Base-by-base conservation (phyloP, 1,140 invertebrate species). In the Trichonephila clavata region DNA sequence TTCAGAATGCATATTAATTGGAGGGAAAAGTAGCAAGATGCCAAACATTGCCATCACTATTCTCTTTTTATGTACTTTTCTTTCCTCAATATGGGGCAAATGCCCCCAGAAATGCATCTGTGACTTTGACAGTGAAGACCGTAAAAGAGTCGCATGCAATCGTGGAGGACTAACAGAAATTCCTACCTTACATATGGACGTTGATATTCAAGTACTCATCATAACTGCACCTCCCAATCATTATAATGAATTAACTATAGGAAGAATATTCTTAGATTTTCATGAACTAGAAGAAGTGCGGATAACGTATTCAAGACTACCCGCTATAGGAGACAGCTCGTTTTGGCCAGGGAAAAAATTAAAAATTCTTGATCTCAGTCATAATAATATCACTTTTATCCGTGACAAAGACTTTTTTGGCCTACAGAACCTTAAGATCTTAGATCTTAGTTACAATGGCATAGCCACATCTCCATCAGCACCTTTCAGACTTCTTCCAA, bases 361-460 rank as follows among this genome's bases (percentile, higher is more conserved):
- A 57, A 96, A 96, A 94, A 95, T 97, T 57, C 96, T 98, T 65
- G 97, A 98, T 95, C 96, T 98, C 16, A 97, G 97, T 0, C 96
- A 97, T 94, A 98, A 98, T 95, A 98, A 98, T 94, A 97, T 98
- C 83, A 97, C 97, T 16, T 96, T 97, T 94, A 96, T 98, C 7
- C 93, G 95, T 24, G 96, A 96, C 43, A 95, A 95, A 10, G 95
- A 96, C 94, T 96, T 96, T 94, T 95, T 95, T 32, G 95, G 96
- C 7, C 94, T 96, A 68, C 94, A 95, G 27, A 95, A 96, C 59
- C 95, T 97, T 43, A 95, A 95, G 20, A 95, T 95, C n/a, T 95
- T 97, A 6, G 95, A 96, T 94, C 94, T 97, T 63, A 95, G 96
- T 81, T 95, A 96, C 92, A 97, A 97, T 94, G 92, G 95, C 24